phyloP scores from a whole-genome alignment of 2,888 invertebrate species.

The Glyphotaelius pellucidus region DNA sequence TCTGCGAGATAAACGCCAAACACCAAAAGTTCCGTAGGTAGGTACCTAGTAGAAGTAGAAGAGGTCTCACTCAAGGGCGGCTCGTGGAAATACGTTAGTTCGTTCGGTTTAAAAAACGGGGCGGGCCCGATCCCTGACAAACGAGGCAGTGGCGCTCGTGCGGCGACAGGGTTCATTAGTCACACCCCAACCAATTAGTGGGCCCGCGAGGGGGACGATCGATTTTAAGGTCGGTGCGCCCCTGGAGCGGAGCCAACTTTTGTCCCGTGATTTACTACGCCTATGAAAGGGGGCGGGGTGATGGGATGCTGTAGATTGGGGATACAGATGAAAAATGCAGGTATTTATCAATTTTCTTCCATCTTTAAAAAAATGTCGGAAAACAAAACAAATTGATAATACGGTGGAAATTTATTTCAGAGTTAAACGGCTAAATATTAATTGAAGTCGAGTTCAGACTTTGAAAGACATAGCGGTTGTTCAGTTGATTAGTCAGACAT shows the following conservation, averaged over 20 bases:
- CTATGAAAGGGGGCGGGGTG: slow-evolving; percentile 14
- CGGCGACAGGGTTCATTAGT: slow-evolving; percentile 51
- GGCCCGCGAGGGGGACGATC: slow-evolving; percentile 39
- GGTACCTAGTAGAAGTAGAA: background rate
- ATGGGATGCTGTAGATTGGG: background rate
- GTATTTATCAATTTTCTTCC: background rate
- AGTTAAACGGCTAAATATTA: too few relatives aligned
- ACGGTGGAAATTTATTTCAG: too few relatives aligned
- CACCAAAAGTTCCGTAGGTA: background rate
- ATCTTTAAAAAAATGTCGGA: background rate
- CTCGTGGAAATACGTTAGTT: background rate
- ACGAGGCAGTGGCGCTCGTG: slow-evolving; percentile 41
- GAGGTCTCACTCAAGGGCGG: background rate
- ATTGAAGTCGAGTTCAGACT: too few relatives aligned
- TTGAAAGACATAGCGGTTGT: too few relatives aligned
- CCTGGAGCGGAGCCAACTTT: slow-evolving; percentile 44
- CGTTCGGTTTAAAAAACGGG: slow-evolving; percentile 15
- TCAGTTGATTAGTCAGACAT: too few relatives aligned
- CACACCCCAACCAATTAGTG: slow-evolving; percentile 52
- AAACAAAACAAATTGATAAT: too few relatives aligned
- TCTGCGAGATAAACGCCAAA: background rate
- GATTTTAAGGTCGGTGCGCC: slow-evolving; percentile 32
- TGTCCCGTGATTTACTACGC: slow-evolving; percentile 47
- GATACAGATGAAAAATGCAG: background rate
- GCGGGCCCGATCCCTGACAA: slow-evolving; percentile 44